These are phyloP conservation scores for Campaea margaritaria DNA, from an alignment of 2,888 invertebrate species.

Conservation along the genomic window DNA sequence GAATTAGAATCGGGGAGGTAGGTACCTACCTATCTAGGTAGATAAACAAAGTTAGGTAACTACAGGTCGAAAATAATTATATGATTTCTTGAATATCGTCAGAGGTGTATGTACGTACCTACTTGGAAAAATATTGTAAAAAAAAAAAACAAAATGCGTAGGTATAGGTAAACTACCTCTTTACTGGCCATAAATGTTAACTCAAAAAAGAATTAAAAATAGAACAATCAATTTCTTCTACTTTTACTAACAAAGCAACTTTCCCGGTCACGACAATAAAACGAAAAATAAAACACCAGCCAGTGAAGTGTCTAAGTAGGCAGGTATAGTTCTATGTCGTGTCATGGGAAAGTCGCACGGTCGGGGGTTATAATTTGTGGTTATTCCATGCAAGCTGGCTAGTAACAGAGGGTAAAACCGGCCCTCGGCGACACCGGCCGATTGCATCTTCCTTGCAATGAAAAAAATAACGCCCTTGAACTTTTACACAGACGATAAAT, in stretches of 20 bases:
- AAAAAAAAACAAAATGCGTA: too few relatives aligned
- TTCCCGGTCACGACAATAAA: conserved; percentile 33
- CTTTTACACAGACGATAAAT: too few relatives aligned
- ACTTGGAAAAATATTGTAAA: too few relatives aligned
- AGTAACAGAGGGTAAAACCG: conserved; percentile 4
- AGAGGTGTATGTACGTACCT: neutral
- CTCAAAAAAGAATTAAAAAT: too few relatives aligned
- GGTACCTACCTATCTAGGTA: too few relatives aligned
- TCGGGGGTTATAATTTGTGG: conserved; percentile 19
- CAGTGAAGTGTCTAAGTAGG: neutral
- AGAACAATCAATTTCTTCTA: too few relatives aligned
- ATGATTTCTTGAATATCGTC: neutral
- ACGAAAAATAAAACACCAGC: conserved; percentile 21
- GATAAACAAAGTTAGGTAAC: too few relatives aligned
- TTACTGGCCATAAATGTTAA: too few relatives aligned
- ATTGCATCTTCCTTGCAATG: too few relatives aligned
- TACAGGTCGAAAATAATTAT: neutral
- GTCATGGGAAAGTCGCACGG: conserved; percentile 55
- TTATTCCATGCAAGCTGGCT: conserved; percentile 12
- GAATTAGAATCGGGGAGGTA: neutral
- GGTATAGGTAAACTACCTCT: too few relatives aligned
- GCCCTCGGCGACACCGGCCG: neutral
- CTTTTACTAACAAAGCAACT: too few relatives aligned
- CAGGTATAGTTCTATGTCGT: conserved; percentile 14
- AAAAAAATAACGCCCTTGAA: too few relatives aligned